phyloP scores from a whole-genome alignment of 2,797 vertebrate species.

The Enteromius thamalakanensis region DNA sequence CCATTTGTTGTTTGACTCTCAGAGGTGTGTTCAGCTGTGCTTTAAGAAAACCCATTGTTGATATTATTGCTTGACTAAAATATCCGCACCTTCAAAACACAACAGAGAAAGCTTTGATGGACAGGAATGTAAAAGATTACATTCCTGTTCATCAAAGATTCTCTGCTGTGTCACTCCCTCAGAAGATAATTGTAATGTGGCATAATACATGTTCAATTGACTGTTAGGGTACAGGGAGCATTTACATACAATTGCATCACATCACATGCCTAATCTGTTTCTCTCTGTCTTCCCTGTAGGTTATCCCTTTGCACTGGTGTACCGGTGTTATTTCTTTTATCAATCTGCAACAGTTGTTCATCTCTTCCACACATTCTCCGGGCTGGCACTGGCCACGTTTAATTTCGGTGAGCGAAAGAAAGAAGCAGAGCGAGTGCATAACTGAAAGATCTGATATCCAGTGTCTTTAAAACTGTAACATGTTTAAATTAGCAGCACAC shows the following conservation, averaged over 20 bases:
- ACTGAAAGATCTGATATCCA: not conserved
- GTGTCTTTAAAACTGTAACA: not conserved
- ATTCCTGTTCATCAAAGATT: not conserved
- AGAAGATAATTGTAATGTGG: not conserved
- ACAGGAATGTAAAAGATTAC: not conserved
- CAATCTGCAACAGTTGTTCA: constrained; percentile 87
- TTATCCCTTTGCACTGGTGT: constrained; percentile 92
- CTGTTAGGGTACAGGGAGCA: not conserved
- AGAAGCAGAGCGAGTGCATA: not conserved
- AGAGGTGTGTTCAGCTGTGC: not conserved
- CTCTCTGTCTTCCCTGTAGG: constrained; percentile 71
- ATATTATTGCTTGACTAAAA: not conserved
- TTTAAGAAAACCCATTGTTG: not conserved
- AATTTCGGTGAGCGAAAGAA: constrained; percentile 89
- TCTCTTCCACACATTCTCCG: constrained; percentile 87
- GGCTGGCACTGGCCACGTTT: constrained; percentile 92
- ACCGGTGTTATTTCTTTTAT: constrained; percentile 88
- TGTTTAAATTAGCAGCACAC: not conserved
- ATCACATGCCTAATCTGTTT: constrained; percentile 26
- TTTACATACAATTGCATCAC: not conserved
- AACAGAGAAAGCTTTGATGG: too few relatives aligned
- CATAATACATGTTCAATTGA: not conserved
- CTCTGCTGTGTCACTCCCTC: not conserved
- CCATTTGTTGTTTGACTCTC: not conserved
- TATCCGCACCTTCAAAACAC: not conserved